Evolutionary conservation across 2,888 invertebrate genomes (phyloP), one percentile per base, ranked within the genome.

Genomic region (Cynaeus angustus): DNA sequence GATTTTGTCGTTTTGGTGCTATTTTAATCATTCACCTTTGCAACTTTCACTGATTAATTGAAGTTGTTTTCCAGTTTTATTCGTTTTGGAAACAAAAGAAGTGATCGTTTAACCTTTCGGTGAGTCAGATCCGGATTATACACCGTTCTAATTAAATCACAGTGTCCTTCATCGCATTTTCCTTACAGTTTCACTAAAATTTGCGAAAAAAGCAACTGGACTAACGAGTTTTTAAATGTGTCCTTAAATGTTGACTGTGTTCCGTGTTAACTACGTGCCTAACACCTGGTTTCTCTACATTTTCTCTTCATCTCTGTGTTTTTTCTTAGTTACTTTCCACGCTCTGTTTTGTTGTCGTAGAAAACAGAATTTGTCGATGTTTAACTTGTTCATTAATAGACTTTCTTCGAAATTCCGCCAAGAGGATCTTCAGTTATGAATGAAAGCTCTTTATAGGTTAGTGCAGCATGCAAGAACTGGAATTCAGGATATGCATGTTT

Each of bases 291-390:
- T 65, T 65, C 65, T 65, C 53, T 8, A 28, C 26, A 45, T 67
- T 67, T 59, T 67, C 67, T 61, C 59, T 53, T 43, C 43, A 43
- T 52, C 61, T 50, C 21, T 21, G 30, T 41, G 21, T 61, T 48
- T 61, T 59, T 61, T 61, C 67, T 46, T 53, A 38, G 43, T 68
- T 61, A 74, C 75, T 75, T 77, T 77, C 74, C 75, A 77, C 73
- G 77, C 74, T 75, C 77, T 75, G 73, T 75, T 76, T 76, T 76
- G 74, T 50, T 48, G 14, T 46, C 13, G 14, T 58, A 66, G 66
- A 56, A 58, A 66, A 56, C 7, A 12, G 41, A 16, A 56, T 12
- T 59, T 10, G 30, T 45, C 53, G 37, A 41, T 65, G 53, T 52
- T 64, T 53, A 53, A 26, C 14, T 43, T 30, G 30, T 53, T 65